phyloP scores from a whole-genome alignment of 2,113 vertebrate genomes.

The Aythya baeri region DNA sequence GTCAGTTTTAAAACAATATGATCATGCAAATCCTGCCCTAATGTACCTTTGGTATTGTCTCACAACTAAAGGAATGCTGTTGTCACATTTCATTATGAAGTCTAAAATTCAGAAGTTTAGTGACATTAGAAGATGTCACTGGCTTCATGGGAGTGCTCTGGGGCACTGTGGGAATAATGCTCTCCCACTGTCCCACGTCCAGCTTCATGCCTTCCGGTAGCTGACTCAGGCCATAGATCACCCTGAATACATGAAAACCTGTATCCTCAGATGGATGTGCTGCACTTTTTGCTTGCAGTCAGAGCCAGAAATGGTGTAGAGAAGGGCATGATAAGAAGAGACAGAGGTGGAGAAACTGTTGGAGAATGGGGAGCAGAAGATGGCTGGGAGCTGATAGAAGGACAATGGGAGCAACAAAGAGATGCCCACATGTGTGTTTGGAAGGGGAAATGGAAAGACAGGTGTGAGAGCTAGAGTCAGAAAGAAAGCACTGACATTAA shows the following conservation, averaged over 20 bases:
- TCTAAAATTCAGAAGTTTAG: background rate
- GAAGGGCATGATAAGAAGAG: rapidly evolving
- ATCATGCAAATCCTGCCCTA: constrained; percentile 61
- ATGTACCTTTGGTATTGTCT: background rate
- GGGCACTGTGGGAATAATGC: background rate
- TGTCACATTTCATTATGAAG: constrained; percentile 19
- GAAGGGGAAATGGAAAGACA: background rate
- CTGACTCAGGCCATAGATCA: background rate
- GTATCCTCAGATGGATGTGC: background rate
- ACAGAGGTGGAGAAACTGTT: background rate
- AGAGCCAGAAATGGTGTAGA: background rate
- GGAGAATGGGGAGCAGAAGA: background rate
- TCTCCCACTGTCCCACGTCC: background rate
- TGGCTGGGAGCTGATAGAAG: background rate
- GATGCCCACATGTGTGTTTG: background rate
- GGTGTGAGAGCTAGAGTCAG: background rate
- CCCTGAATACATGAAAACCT: background rate
- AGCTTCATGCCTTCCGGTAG: background rate
- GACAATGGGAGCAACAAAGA: background rate
- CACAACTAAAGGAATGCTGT: background rate
- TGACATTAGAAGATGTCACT: background rate
- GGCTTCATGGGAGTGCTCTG: background rate
- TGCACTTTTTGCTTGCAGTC: background rate
- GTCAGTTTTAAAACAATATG: constrained; percentile 57
- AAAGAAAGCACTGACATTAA: rapidly evolving